Base-by-base conservation (phyloP, 1,140 invertebrate genomes). In the Anoplolepis gracilipes region DNA sequence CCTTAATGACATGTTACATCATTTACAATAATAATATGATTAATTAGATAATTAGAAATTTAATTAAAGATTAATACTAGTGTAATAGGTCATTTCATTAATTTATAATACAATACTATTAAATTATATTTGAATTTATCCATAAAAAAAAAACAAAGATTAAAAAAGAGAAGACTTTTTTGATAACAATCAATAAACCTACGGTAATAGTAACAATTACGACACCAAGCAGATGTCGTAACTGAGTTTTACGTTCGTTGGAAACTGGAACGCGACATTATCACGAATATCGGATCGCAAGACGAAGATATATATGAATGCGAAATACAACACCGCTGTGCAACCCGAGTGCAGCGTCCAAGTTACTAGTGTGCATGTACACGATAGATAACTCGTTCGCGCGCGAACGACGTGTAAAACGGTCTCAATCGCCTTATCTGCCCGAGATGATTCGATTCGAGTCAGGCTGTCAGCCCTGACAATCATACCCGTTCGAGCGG, bases 351-450 rank as follows among this genome's bases (percentile, higher is more conserved):
- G 53, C 8, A 49, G 16, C 57, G 64, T 81, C n/a, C 79, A 42
- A 59, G 61, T 76, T 59, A 19, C 69, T 4, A 13, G 55, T 49
- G 69, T 75, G 53, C n/a, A 13, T 6, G n/a, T 57, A 28, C n/a
- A n/a, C 7, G 16, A 62, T n/a, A 33, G 75, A 70, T 55, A 79
- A 25, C 25, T 72, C 25, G 78, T 33, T 72, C 78, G 78, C 49
- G 64, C 78, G 65, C 67, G 78, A 73, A 73, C 36, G 67, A 59
- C 67, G 67, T 69, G 78, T 67, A 82, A 82, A 82, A 82, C 53
- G 82, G 87, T 85, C 87, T 88, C 73, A 89, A 89, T 88, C 87
- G 76, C 87, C 78, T 76, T 88, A 88, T 89, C 87, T 85, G 67
- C 69, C 55, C 84, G 87, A 88, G 85, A 88, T 82, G 88, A 85